Evolutionary conservation across 1,140 invertebrate species (phyloP), one percentile per base, ranked within the genome.

Genomic region (Drosophila tropicalis): DNA sequence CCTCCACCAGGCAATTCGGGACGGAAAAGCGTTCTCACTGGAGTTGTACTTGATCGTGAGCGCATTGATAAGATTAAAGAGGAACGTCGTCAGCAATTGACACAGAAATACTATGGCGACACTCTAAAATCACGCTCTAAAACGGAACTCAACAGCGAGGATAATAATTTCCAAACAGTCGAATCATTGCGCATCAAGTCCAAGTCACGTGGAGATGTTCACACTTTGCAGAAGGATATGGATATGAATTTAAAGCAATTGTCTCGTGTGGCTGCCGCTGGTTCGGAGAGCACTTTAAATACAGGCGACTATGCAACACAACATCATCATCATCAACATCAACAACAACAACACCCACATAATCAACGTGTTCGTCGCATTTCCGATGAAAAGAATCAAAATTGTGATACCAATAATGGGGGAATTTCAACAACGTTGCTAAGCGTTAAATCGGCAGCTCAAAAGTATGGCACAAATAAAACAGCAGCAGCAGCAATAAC

Each of bases 21-120:
- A 34, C 79, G 79, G n/a, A 76, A 90, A 39, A 90, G 60, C 51
- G 90, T 91, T 3, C 40, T 92, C 0, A 84, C 91, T 1, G 91
- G 91, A 7, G 94, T 94, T 41, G 94, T 94, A 79, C 76, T 95
- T 5, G 95, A 96, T 70, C 92, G 96, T 29, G 96, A 97, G 85
- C 92, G 97, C 47, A 98, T 98, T 72, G 97, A 98, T 91, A 96
- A 96, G 86, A 98, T 98, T 87, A 98, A 98, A 93, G 97, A 98
- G 90, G 97, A 98, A 89, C 93, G 97, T n/a, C 93, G 97, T 62
- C 95, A 95, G 62, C 96, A 97, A 82, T 91, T 98, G 19, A 94
- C 97, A 32, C 96, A 98, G 83, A 98, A 97, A 91, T 97, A 97
- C 83, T 95, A 96, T 64, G 96, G 96, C 0, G 97, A 98, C 81